Conservation (phyloP, 2,797 vertebrate genomes). For the Carduelis carduelis region DNA sequence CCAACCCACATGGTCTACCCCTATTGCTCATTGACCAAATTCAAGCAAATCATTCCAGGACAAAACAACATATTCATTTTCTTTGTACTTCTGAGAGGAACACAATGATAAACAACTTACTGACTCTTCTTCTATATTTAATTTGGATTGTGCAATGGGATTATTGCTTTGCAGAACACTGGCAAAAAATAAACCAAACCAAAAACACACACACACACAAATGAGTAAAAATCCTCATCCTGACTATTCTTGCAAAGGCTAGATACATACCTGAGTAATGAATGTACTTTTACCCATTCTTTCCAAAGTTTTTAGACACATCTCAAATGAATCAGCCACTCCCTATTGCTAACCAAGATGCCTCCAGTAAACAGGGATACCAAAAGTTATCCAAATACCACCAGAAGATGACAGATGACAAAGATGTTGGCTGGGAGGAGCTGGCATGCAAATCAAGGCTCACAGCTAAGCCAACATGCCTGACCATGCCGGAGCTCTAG, state of each 20-base stretch:
- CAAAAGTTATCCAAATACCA: background rate
- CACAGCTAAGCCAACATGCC: background rate
- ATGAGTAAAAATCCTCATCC: background rate
- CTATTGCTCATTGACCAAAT: background rate
- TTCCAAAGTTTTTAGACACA: background rate
- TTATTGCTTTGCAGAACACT: background rate
- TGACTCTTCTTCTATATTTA: background rate
- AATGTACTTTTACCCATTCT: background rate
- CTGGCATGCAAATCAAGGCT: background rate
- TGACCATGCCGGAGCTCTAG: too few relatives aligned
- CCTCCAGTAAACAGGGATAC: background rate
- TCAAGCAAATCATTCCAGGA: background rate
- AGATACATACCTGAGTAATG: too few relatives aligned
- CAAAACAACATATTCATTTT: accelerated
- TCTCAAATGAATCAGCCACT: background rate
- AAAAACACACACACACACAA: background rate
- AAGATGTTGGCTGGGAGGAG: background rate
- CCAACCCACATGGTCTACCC: background rate
- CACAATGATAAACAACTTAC: background rate
- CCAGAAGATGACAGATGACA: background rate
- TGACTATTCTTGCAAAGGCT: background rate
- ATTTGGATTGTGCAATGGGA: background rate
- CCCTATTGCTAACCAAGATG: background rate
- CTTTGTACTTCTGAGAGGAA: background rate
- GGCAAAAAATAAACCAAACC: background rate